Base-by-base conservation (phyloP, 2,797 vertebrate species). In the Hyperoplus immaculatus region DNA sequence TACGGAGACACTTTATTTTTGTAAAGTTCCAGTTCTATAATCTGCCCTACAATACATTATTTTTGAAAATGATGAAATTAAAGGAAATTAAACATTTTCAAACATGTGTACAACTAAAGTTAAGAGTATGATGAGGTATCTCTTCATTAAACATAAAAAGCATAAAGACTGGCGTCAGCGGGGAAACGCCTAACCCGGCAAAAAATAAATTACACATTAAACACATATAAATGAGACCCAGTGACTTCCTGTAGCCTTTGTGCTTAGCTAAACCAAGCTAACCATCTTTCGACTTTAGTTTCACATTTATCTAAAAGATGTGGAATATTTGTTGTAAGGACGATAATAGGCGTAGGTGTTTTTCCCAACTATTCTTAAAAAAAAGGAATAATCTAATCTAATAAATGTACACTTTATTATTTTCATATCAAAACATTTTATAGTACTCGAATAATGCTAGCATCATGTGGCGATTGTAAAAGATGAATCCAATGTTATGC, bases 1-100 rank as follows among this genome's bases (percentile, higher is more conserved):
- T 51, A 29, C 29, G 29, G 29, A 29, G 29, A 29, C 29, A 18
- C 5, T 16, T 4, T 8, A 16, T 51, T 51, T n/a, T 5, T 51
- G 5, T 18, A 18, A 51, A 16, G 16, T 51, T 15, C 16, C 50
- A 51, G 50, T 51, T 8, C 2, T n/a, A 16, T 16, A 29, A 29
- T 29, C 29, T 29, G 29, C 29, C 29, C 29, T 29, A 29, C 29
- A 29, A 29, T 29, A 29, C 29, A 3, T 29, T 29, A 29, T 29
- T 29, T 29, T 29, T 29, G 29, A 29, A 29, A 29, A 29, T 29
- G 3, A 3, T 29, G 6, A 41, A 12, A 42, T 61, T 49, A 46
- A 39, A 67, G 12, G 21, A 21, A 42, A 45, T 57, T 86, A 1
- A 10, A n/a, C 7, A 45, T 59, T 74, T 36, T 42, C 15, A 8